These are phyloP conservation scores for Diprion similis DNA, from an alignment of 1,140 invertebrate species.

Conservation along the genomic window DNA sequence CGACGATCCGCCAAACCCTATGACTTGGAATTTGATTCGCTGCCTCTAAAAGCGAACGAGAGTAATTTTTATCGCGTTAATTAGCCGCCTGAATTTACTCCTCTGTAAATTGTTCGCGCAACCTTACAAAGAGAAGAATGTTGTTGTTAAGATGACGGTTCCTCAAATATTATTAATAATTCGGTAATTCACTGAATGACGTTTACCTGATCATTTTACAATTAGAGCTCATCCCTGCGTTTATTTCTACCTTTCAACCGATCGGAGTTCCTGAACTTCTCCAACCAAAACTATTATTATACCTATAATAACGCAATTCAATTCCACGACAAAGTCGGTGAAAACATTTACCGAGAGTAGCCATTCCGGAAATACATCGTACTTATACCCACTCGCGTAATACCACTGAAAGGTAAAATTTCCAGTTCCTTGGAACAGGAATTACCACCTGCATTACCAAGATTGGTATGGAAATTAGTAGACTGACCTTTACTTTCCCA, in stretches of 20 bases:
- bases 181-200: too few species aligned
- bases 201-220: too few species aligned
- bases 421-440: slow-evolving; percentile 19
- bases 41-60: background rate
- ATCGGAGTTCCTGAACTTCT: background rate
- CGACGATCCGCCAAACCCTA: background rate
- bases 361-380: too few species aligned
- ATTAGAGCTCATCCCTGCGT: too few species aligned
- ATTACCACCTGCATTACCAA: slow-evolving; percentile 28
- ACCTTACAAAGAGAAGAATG: too few species aligned
- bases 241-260: too few species aligned
- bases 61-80: slow-evolving; percentile 2
- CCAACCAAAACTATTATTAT: background rate
- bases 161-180: too few species aligned
- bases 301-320: background rate
- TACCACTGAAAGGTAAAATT: slow-evolving; percentile 42
- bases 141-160: too few species aligned
- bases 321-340: background rate
- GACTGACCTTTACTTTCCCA: slow-evolving; percentile 5
- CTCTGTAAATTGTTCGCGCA: too few species aligned
- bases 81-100: background rate
- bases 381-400: slow-evolving; percentile 22
- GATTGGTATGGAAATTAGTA: slow-evolving; percentile 24
- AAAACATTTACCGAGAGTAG: background rate
- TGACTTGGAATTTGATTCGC: background rate